A percentile compares a stretch with the other conserved stretches of the same genome.
phyloP scores from a whole-genome alignment of 2,113 vertebrate species.

The Pelecanoides urinatrix region DNA sequence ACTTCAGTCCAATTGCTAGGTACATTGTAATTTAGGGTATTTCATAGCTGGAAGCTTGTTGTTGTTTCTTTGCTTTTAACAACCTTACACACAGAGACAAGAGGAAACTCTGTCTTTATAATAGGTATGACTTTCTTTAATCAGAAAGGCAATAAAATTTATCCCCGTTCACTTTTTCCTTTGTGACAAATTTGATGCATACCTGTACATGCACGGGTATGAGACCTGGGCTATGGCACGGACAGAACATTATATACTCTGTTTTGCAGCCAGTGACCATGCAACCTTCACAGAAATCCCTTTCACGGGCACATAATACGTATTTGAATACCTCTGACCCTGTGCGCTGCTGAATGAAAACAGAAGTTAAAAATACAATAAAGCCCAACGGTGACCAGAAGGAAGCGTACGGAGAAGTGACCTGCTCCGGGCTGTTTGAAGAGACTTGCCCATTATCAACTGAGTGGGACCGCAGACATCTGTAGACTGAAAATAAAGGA shows the following conservation, averaged over 20 bases:
- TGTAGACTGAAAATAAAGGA: not conserved
- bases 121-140: not conserved
- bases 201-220: accelerated
- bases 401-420: not conserved
- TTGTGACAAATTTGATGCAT: not conserved
- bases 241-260: accelerated
- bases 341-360: accelerated
- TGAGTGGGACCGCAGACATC: accelerated
- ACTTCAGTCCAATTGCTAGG: not conserved
- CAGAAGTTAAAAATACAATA: not conserved
- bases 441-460: not conserved
- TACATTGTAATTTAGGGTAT: not conserved
- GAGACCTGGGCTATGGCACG: accelerated
- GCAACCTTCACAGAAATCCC: not conserved
- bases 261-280: not conserved
- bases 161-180: not conserved
- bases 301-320: accelerated
- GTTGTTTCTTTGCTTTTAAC: not conserved
- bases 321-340: not conserved
- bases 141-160: not conserved
- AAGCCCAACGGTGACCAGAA: not conserved
- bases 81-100: too few species aligned
- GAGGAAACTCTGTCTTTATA: not conserved
- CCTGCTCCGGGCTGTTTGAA: not conserved
- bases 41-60: not conserved